Evolutionary conservation across 2,113 vertebrate genomes (phyloP), one percentile per base, ranked within the genome.

Genomic region (Pristiophorus japonicus): DNA sequence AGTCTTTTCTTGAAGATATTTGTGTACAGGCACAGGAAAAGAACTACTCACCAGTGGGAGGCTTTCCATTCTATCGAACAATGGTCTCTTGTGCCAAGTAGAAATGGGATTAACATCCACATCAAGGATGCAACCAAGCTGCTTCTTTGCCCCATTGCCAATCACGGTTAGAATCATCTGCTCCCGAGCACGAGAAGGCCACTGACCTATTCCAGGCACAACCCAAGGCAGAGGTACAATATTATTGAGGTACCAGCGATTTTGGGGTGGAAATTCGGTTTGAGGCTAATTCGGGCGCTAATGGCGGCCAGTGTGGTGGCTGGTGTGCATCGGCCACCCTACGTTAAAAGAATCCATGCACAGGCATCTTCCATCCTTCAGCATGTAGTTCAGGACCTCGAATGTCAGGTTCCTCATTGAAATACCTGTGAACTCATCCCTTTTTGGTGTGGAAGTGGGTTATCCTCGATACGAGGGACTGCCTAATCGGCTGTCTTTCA

Each of bases 71-170:
- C 85, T 88, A 38, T 38, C 22, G 18, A 93, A 66, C 38, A 66
- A 63, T 65, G 85, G 62, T 20, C n/a, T 38, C 91, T 66, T 45
- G 90, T n/a, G 90, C 90, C 91, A 66, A 93, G 63, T 93, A 22
- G 63, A 93, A 65, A n/a, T 66, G 59, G 14, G 62, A 66, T 66
- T 38, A 65, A 38, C 63, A 38, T 66, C 91, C 59, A 66, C 91
- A 66, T 4, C 62, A 45, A 66, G n/a, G 62, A 92, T 24, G 30
- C 18, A 93, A 24, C 91, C 1, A 8, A 93, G 63, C 85, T 34
- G 11, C 55, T 59, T 88, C 85, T 59, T 59, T 88, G 85, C 51
- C 85, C 85, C 47, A 59, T 34, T 59, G 27, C 85, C 47, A 14
- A 47, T 88, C 34, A 59, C 27, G 47, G 85, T 88, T 59, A 59